Conservation (phyloP, 2,113 vertebrate species). For the Ramphastos sulfuratus region DNA sequence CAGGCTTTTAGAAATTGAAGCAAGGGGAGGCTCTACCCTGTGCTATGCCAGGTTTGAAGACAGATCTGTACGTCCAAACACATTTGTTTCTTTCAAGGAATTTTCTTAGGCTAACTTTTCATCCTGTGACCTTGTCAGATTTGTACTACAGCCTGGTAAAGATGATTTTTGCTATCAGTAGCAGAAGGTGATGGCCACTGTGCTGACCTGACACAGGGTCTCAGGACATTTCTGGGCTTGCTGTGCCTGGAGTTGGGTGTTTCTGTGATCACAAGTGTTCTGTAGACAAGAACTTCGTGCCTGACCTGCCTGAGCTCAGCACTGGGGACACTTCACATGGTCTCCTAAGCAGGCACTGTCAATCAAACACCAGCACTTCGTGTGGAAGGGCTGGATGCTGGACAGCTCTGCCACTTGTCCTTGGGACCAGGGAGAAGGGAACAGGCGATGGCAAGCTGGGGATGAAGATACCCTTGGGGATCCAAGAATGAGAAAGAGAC, state of each 20-base stretch:
- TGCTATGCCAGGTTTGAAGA: background rate
- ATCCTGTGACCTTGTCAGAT: background rate
- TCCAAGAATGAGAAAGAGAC: background rate
- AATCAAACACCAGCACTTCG: background rate
- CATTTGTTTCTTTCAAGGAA: background rate
- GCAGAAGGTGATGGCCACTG: background rate
- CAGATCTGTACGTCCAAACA: background rate
- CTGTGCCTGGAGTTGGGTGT: background rate
- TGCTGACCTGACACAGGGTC: background rate
- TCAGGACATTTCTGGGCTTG: background rate
- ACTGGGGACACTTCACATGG: background rate
- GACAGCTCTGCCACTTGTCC: background rate
- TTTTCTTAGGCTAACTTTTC: background rate
- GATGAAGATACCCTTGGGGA: accelerated
- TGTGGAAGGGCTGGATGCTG: background rate
- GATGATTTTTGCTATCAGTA: background rate
- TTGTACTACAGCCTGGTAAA: background rate
- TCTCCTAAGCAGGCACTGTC: background rate
- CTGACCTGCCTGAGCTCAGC: background rate
- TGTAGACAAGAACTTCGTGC: accelerated
- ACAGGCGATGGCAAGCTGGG: background rate
- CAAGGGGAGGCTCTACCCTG: background rate
- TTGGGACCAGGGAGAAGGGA: background rate
- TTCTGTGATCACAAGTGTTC: background rate
- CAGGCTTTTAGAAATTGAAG: background rate